Evolutionary conservation across 2,888 invertebrate genomes (phyloP).

Genomic region (Prostheceraeus crozeri): DNA sequence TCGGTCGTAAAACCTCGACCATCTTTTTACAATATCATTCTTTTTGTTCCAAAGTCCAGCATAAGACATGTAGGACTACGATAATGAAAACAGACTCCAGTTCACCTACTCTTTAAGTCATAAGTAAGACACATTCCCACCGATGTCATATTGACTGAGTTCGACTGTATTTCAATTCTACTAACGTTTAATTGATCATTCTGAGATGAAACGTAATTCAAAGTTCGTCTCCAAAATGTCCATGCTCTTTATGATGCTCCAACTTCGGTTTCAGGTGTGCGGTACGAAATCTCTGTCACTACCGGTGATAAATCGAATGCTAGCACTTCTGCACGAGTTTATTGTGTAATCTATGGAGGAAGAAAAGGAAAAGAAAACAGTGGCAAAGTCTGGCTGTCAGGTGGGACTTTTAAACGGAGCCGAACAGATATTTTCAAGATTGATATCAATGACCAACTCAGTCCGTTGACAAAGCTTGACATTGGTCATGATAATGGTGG

Average conservation of each 20-base stretch:
- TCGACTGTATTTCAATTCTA: too few species aligned
- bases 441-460: slow-evolving; percentile 43
- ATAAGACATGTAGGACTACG: too few species aligned
- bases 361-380: slow-evolving; percentile 42
- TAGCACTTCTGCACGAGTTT: slow-evolving; percentile 53
- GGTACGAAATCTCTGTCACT: slow-evolving; percentile 51
- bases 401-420: slow-evolving; percentile 51
- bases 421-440: slow-evolving; percentile 53
- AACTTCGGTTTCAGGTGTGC: slow-evolving; percentile 44
- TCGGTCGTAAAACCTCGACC: too few species aligned
- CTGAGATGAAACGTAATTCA: too few species aligned
- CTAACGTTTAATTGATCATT: too few species aligned
- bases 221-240: too few species aligned
- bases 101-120: too few species aligned
- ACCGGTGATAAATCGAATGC: slow-evolving; percentile 52
- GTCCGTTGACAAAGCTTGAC: slow-evolving; percentile 50
- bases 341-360: slow-evolving; percentile 45
- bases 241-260: not conserved
- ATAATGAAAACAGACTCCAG: too few species aligned
- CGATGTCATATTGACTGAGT: too few species aligned
- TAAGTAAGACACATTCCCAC: too few species aligned
- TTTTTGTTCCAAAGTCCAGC: too few species aligned
- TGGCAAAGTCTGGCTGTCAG: slow-evolving; percentile 53
- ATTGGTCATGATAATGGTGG: slow-evolving; percentile 56
- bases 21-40: too few species aligned